These are phyloP conservation scores for Oreochromis aureus DNA, from an alignment of 2,113 vertebrate species.

Conservation along the genomic window DNA sequence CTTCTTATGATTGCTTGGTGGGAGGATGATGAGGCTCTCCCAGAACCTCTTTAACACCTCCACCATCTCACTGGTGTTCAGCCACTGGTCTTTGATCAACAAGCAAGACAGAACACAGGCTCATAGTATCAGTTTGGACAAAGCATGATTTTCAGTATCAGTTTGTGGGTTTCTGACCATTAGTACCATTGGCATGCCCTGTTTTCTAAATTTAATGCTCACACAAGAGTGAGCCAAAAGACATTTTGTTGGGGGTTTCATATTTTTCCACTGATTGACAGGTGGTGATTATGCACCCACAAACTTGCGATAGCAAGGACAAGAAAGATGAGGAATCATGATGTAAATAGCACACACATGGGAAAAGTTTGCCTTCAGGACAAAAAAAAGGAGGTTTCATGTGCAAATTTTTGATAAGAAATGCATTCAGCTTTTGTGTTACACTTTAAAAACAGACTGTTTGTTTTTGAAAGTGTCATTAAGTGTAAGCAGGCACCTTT, in stretches of 20 bases:
- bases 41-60: slow-evolving; percentile 15
- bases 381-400: neutral
- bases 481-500: neutral
- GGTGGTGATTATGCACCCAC: neutral
- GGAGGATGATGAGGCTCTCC: slow-evolving; percentile 14
- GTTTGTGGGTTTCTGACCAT: neutral
- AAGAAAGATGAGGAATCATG: neutral
- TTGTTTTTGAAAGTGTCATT: neutral
- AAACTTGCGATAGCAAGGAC: neutral
- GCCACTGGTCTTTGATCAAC: neutral
- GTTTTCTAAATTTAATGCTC: neutral
- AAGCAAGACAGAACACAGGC: neutral
- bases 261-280: neutral
- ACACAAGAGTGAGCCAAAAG: neutral
- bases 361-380: neutral
- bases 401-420: neutral
- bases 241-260: neutral
- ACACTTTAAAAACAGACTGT: neutral
- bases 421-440: neutral
- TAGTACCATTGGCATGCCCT: neutral
- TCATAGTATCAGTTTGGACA: neutral
- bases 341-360: neutral
- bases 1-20: slow-evolving; percentile 30
- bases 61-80: neutral
- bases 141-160: neutral